Percentiles rank a stretch among this genome's conserved stretches.
Evolutionary conservation across 2,888 invertebrate genomes (phyloP).

Genomic region (Microplitis manilae): DNA sequence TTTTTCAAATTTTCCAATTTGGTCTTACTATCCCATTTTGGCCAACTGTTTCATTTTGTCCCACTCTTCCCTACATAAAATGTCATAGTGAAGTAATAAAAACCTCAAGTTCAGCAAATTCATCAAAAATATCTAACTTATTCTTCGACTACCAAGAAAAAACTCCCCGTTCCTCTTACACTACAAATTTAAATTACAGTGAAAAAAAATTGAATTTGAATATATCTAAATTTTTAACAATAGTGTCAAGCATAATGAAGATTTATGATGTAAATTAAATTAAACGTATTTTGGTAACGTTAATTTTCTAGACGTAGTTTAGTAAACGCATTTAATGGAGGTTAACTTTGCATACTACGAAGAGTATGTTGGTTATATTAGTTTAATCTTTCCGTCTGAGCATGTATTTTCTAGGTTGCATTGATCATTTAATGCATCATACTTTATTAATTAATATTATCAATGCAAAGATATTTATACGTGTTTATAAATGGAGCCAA

Average conservation of each 20-base stretch:
- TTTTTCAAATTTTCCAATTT: too few relatives aligned
- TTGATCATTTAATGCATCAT: background rate
- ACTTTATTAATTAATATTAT: background rate
- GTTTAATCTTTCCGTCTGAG: background rate
- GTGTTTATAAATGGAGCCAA: constrained; percentile 8
- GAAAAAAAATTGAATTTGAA: background rate
- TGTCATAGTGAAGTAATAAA: too few relatives aligned
- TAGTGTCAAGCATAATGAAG: background rate
- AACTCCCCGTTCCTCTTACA: too few relatives aligned
- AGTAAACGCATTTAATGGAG: constrained; percentile 69
- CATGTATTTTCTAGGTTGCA: background rate
- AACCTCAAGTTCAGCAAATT: too few relatives aligned
- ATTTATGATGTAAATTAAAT: constrained; percentile 53
- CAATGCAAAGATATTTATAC: background rate
- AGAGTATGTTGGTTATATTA: background rate
- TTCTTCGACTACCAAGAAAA: too few relatives aligned
- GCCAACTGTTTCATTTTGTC: too few relatives aligned
- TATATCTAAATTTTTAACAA: background rate
- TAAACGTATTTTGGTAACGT: constrained; percentile 65
- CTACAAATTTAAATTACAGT: too few relatives aligned
- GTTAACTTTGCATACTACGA: constrained; percentile 65
- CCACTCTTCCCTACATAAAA: too few relatives aligned
- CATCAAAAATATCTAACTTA: too few relatives aligned
- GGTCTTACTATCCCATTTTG: too few relatives aligned
- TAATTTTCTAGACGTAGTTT: constrained; percentile 54